Base-by-base conservation (phyloP, 1,140 invertebrate genomes). In the Cyclina sinensis region DNA sequence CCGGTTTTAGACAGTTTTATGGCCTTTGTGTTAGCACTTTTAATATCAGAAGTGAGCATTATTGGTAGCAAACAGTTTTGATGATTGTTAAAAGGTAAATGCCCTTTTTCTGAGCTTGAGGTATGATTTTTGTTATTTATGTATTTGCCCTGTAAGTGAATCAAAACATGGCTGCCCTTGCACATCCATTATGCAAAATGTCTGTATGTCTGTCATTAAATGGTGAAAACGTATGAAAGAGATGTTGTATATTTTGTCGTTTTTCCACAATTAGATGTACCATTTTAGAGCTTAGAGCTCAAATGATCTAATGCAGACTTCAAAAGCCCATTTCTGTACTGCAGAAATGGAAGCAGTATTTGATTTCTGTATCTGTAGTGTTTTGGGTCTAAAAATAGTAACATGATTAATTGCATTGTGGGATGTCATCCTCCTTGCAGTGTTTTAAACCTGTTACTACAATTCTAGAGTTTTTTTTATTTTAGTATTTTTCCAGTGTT, bases 401-500 rank as follows among this genome's bases (percentile, higher is more conserved):
- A 82, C 54, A 82, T 68, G n/a, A 21, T 82, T 54, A 4, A 2
- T 43, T 14, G 14, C 27, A 65, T 14, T 14, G 27, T 65, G 27
- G 3, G 62, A 65, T 30, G 27, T 30, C 18, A 21, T 27, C 62
- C 3, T 14, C 30, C 11, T 30, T 1, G 43, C 43, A 30, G 32
- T 48, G 27, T 46, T 76, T n/a, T 24, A 46, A 76, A 24, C 39
- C 0, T 76, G 73, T 46, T 76, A 76, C 18, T 76, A 48, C n/a
- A n/a, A 12, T 46, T 5, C 3, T 76, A 76, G 73, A 76, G 39
- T n/a, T 7, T 54, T 78, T 78, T 78, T 78, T 84, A 62, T 70
- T 84, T 73, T 73, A 84, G 82, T 73, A 70, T 84, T 73, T 74
- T 24, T 73, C 82, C 82, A 70, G 82, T 84, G 82, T 84, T 84